Conservation (phyloP, 2,113 vertebrate genomes). For the Oncorhynchus kisutch region DNA sequence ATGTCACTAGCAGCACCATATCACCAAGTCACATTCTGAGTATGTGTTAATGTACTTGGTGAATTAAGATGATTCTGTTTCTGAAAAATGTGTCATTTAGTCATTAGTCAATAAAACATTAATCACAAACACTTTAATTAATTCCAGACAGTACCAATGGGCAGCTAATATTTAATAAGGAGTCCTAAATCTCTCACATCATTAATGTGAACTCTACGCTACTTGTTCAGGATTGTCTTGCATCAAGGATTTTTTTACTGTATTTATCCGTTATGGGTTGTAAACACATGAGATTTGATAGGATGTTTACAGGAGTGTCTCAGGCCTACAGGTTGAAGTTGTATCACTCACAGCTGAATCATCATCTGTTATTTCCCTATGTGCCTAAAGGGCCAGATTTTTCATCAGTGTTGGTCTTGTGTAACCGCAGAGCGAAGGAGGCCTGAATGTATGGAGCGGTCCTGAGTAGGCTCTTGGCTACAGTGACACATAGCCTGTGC, state of each 20-base stretch:
- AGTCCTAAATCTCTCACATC: slow-evolving; percentile 46
- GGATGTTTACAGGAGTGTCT: neutral
- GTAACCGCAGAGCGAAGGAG: neutral
- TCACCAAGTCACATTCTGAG: too few species aligned
- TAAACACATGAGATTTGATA: neutral
- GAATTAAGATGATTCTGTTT: too few species aligned
- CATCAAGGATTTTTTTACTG: slow-evolving; percentile 10
- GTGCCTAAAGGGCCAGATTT: too few species aligned
- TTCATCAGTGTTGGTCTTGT: too few species aligned
- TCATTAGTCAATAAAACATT: neutral
- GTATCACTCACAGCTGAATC: too few species aligned
- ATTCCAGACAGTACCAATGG: slow-evolving; percentile 42
- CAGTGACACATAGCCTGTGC: slow-evolving; percentile 33
- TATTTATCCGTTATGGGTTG: neutral
- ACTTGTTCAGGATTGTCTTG: slow-evolving; percentile 35
- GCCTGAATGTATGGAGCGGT: neutral
- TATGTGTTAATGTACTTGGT: too few species aligned
- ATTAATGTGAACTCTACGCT: slow-evolving; percentile 56
- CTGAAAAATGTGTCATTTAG: too few species aligned
- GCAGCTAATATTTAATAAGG: slow-evolving; percentile 69
- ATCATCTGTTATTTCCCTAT: too few species aligned
- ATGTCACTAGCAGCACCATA: too few species aligned
- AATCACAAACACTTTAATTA: slow-evolving; percentile 14
- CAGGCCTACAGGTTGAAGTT: too few species aligned
- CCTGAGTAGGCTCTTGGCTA: slow-evolving; percentile 11